Evolutionary conservation across 2,888 invertebrate genomes (phyloP), one percentile per base, ranked within the genome.

Genomic region (Cosmia pyralina): DNA sequence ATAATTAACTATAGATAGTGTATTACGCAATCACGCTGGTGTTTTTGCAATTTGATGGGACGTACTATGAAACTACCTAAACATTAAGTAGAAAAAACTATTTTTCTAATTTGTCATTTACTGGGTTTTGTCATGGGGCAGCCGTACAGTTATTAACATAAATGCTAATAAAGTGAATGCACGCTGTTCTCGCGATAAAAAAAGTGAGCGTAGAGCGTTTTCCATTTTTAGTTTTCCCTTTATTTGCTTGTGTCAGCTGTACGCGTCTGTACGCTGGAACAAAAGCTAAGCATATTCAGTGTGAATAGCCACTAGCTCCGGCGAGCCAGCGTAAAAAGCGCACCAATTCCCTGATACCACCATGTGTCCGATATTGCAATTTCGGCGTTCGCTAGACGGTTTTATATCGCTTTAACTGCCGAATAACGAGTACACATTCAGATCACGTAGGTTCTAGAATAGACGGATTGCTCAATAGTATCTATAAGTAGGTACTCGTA

Each of bases 291-390:
- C 82, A 77, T 76, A 83, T 85, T 83, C 74, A 67, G 75, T 71
- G 79, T 70, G 81, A 77, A 87, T 79, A 58, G 55, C 55, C 22
- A 15, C 7, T 28, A 28, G 75, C 48, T 57, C 65, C 57, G 72
- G 68, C 65, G 38, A 72, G 62, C 72, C 22, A 53, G 62, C 50
- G 55, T 65, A 72, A 75, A 82, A 88, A 87, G 77, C 72, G 81
- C 74, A 78, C 70, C 79, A 79, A 80, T 85, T 73, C 60, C 66
- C 72, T 71, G 50, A 71, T 69, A 72, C 77, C 72, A 70, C 68
- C 84, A 84, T 84, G 77, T 87, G 87, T 78, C 79, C 84, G 85
- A 87, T 90, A 89, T 88, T 89, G 88, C 85, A 86, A 86, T 87
- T 88, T 87, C 75, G 83, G 72, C 62, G 41, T 28, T 38, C 60